Base-by-base conservation (phyloP, 2,888 invertebrate species). In the Patella pellucida region DNA sequence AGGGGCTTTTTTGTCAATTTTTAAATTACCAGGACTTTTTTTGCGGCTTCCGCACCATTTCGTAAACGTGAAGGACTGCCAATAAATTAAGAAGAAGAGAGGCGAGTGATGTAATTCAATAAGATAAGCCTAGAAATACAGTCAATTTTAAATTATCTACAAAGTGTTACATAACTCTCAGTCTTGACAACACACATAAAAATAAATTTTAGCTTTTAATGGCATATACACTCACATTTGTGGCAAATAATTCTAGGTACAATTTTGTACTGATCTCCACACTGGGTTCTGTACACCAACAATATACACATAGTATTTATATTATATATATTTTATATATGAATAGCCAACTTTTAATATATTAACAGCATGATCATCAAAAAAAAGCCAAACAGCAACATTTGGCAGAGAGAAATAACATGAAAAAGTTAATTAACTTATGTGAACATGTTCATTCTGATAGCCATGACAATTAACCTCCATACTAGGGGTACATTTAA, bases 241-340 rank as follows among this genome's bases (percentile, higher is more conserved):
- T 62, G 62, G 62, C 62, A 62, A 23, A 23, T 19, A 23, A 62
- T 62, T 62, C 14, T 23, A 62, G 62, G 19, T 62, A 23, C 23
- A 23, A 23, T 23, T 14, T 15, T 23, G 11, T 62, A 62, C 16
- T 16, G 16, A 19, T 62, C 62, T 62, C 14, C 23, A 19, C 62
- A 62, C 62, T 62, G 62, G 62, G 62, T 62, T 62, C 14, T 62
- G 62, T 62, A 62, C 62, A 62, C 23, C 23, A 62, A 62, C 62
- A 62, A 62, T 62, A 62, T 23, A 62, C 62, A 62, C 23, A 23
- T 62, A 23, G 62, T 62, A 62, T 62, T 41, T 41, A 41, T 41
- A 41, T 41, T 41, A 41, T 23, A 62, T 62, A 62, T 62, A 62
- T 23, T 62, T 62, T 23, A 62, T 62, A 62, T 62, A 62, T 23